Percentiles rank a stretch among this genome's conserved stretches.
phyloP scores from a whole-genome alignment of 2,797 vertebrate genomes.

The Diplodus sargus region DNA sequence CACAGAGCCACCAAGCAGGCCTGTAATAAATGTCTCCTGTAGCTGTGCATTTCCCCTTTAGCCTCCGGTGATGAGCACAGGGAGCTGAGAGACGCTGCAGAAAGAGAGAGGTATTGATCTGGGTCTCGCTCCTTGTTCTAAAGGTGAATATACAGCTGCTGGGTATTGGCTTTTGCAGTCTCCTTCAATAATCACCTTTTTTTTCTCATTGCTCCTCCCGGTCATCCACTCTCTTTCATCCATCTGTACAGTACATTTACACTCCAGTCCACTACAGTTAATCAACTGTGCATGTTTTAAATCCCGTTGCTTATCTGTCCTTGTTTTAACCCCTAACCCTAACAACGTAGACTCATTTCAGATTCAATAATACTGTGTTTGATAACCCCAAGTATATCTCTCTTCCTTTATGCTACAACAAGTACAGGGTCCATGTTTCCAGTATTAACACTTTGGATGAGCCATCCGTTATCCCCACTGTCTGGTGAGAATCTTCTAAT shows the following conservation, averaged over 20 bases:
- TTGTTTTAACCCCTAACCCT: too few relatives aligned
- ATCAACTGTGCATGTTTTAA: neutral
- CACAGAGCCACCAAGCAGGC: slow-evolving; percentile 61
- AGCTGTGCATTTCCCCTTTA: slow-evolving; percentile 57
- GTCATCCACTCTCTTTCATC: slow-evolving; percentile 45
- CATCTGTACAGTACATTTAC: slow-evolving; percentile 34
- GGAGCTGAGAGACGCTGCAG: slow-evolving; percentile 30
- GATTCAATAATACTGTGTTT: slow-evolving; percentile 5
- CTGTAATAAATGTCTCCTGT: slow-evolving; percentile 73
- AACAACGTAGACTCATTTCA: neutral
- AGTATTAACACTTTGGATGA: slow-evolving; percentile 63
- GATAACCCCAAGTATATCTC: slow-evolving; percentile 30
- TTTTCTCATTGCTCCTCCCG: slow-evolving; percentile 31
- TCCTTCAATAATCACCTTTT: slow-evolving; percentile 72
- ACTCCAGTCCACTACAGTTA: slow-evolving; percentile 3
- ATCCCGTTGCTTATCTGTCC: neutral
- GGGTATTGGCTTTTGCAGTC: slow-evolving; percentile 71
- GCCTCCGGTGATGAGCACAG: slow-evolving; percentile 65
- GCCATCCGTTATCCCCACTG: slow-evolving; percentile 57
- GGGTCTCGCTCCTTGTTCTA: slow-evolving; percentile 70
- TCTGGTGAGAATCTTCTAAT: slow-evolving; percentile 66
- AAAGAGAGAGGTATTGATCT: slow-evolving; percentile 71
- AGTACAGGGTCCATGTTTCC: slow-evolving; percentile 49
- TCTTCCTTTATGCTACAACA: slow-evolving; percentile 32
- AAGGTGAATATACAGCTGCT: slow-evolving; percentile 72